phyloP scores from a whole-genome alignment of 2,797 vertebrate species.

The Lateolabrax maculatus region DNA sequence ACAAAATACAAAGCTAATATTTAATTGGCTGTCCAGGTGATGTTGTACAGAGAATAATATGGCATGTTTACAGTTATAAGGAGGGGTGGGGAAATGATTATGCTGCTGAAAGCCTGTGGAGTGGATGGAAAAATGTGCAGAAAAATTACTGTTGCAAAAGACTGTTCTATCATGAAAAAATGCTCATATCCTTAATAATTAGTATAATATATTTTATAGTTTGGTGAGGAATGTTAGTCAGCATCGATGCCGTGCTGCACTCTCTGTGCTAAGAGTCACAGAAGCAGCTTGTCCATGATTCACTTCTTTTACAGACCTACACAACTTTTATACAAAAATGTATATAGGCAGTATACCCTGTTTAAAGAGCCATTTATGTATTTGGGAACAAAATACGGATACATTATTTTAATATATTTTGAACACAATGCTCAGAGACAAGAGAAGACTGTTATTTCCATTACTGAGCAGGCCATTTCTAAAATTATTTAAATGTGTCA shows the following conservation, averaged over 20 bases:
- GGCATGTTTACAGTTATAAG: background rate
- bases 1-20: conserved; percentile 6
- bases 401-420: conserved; percentile 51
- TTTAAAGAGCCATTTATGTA: conserved; percentile 22
- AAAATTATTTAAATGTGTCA: background rate
- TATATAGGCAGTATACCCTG: background rate
- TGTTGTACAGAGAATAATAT: background rate
- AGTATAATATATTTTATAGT: background rate
- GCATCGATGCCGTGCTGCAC: background rate
- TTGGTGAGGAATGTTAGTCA: background rate
- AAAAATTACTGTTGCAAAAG: background rate
- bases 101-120: conserved; percentile 38
- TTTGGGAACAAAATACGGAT: conserved; percentile 34
- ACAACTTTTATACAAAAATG: conserved; percentile 35
- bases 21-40: conserved; percentile 5
- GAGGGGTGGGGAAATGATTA: conserved; percentile 6
- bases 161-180: background rate
- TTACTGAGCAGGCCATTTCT: conserved; percentile 14
- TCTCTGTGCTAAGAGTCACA: conserved; percentile 1
- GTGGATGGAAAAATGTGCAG: conserved; percentile 4
- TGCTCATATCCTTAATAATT: background rate
- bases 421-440: conserved; percentile 20
- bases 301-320: background rate
- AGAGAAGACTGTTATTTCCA: conserved; percentile 24
- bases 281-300: conserved; percentile 1